Base-by-base conservation (phyloP, 2,888 invertebrate species). In the Atethmia centrago region DNA sequence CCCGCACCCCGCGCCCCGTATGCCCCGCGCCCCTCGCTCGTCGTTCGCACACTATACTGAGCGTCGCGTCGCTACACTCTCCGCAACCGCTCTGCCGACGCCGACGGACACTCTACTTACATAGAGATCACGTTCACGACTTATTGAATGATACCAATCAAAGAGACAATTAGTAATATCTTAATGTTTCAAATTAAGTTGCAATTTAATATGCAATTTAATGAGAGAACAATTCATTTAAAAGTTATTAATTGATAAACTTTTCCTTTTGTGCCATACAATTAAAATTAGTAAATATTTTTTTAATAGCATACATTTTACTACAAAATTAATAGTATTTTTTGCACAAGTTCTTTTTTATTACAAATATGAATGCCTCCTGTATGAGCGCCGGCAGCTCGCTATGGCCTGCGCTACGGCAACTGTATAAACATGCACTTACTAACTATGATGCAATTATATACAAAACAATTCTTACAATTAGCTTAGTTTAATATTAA, bases 51-150 rank as follows among this genome's bases (percentile, higher is more conserved):
- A 74, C 81, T 73, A 64, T 67, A 67, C 42, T 58, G 79, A 83
- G 80, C 84, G 75, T 85, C 79, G 88, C 85, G 76, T 66, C 86
- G 79, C 86, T 82, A 84, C 82, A 84, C 82, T 83, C 68, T 62
- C 74, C 68, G 76, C 79, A 61, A 58, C 67, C 82, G 80, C 77
- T 74, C 64, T 65, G 71, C 78, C 58, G 74, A 49, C 74, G 86
- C 84, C 86, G 83, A 74, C 80, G 85, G 81, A 80, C 72, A 61
- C 64, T 67, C 72, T 64, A 63, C 58, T 51, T 19, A 47, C 66
- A 45, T 63, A 70, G n/a, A 72, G 36, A 69, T 63, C 68, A 59
- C 69, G 58, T 63, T 40, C 45, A 53, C 55, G 45, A 63, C 64
- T 83, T 79, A 67, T 40, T 53, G 42, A 58, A 71, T 73, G 10